Conservation (phyloP, 2,797 vertebrate genomes). For the Adelosebastes latens region DNA sequence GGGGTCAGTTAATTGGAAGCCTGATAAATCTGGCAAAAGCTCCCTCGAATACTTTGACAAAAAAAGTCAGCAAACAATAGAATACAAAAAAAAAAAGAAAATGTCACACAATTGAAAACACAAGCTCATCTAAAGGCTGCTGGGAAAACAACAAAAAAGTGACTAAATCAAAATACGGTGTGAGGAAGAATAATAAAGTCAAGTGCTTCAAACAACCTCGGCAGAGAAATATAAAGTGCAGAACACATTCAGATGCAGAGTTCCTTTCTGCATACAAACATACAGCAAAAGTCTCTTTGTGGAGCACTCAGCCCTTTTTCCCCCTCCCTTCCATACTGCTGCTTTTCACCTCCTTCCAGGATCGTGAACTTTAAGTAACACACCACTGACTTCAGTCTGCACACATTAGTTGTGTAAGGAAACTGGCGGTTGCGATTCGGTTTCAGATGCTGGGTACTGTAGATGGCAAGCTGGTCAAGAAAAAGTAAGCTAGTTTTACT, state of each 20-base stretch:
- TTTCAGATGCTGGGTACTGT: not conserved
- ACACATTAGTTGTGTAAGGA: constrained; percentile 15
- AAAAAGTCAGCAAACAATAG: not conserved
- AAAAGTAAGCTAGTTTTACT: not conserved
- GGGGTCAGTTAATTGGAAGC: not conserved
- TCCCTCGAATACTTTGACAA: not conserved
- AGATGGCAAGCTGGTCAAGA: not conserved
- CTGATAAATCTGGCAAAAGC: constrained; percentile 6
- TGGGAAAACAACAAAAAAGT: constrained; percentile 6
- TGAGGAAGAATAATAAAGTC: constrained; percentile 15
- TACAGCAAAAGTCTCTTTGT: constrained; percentile 76
- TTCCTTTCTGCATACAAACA: constrained; percentile 71
- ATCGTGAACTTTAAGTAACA: not conserved
- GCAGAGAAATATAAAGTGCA: constrained; percentile 94
- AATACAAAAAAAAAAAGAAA: constrained; percentile 7
- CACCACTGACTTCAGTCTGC: not conserved
- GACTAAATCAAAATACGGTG: constrained; percentile 4
- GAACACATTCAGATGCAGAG: constrained; percentile 88
- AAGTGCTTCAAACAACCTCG: constrained; percentile 29
- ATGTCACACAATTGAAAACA: not conserved
- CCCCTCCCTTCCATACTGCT: not conserved
- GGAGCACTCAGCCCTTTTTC: constrained; percentile 53
- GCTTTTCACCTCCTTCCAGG: not conserved
- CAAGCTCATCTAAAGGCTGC: not conserved
- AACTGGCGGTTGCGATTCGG: constrained; percentile 3